Conservation (phyloP, 2,113 vertebrate genomes). For the Cyprinodon tularosa region DNA sequence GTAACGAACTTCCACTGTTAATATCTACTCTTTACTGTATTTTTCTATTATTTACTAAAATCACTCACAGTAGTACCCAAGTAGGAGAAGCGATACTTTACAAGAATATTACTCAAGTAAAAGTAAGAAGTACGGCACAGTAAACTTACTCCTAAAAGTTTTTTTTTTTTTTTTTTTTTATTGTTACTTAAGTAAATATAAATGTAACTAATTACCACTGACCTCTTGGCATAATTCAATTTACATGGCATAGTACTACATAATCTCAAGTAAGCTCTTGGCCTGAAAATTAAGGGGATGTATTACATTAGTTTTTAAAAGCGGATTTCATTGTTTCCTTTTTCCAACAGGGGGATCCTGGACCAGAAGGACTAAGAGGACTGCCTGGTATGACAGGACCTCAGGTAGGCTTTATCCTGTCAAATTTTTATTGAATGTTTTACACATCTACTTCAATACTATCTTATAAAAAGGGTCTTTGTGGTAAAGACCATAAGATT, state of each 20-base stretch:
- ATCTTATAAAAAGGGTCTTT: neutral
- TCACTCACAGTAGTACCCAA: too few relatives aligned
- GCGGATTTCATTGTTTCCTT: slow-evolving; percentile 29
- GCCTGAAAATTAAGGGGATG: neutral
- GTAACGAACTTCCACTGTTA: too few relatives aligned
- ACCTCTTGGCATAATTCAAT: too few relatives aligned
- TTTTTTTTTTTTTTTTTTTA: too few relatives aligned
- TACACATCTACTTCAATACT: neutral
- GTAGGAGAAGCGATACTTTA: too few relatives aligned
- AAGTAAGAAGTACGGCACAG: too few relatives aligned
- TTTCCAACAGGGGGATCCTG: slow-evolving; percentile 83
- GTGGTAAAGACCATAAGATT: neutral
- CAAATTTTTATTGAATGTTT: neutral
- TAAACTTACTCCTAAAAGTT: too few relatives aligned
- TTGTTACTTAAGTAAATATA: too few relatives aligned
- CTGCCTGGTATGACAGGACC: slow-evolving; percentile 88
- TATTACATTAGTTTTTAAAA: slow-evolving; percentile 14
- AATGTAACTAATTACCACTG: too few relatives aligned
- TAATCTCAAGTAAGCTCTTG: slow-evolving; percentile 1
- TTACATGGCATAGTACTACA: neutral
- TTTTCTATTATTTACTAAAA: too few relatives aligned
- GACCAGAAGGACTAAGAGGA: slow-evolving; percentile 84
- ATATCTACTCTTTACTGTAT: too few relatives aligned
- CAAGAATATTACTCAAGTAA: too few relatives aligned
- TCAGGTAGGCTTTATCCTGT: slow-evolving; percentile 77